Evolutionary conservation across 2,888 invertebrate species (phyloP).

Genomic region (Oithona nana): DNA sequence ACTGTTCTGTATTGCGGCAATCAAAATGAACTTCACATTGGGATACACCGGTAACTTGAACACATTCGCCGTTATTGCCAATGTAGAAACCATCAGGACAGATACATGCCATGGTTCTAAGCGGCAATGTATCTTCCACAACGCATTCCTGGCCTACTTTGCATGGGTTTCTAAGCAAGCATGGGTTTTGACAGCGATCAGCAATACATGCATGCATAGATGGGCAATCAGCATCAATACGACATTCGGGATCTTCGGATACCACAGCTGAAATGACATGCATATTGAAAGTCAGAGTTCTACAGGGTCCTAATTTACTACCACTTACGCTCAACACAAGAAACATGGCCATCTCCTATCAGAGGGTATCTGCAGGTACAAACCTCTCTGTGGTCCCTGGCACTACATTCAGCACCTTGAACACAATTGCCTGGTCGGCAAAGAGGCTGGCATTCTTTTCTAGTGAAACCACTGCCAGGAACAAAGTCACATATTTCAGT

Average conservation of each 20-base stretch:
- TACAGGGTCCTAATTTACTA: neutral
- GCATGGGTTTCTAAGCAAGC: conserved; percentile 33
- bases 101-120: conserved; percentile 42
- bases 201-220: conserved; percentile 24
- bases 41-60: conserved; percentile 25
- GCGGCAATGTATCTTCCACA: conserved; percentile 22
- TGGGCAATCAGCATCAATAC: conserved; percentile 22
- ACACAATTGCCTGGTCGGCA: neutral
- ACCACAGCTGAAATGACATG: neutral
- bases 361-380: neutral
- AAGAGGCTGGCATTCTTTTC: conserved; percentile 33
- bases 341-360: conserved; percentile 2
- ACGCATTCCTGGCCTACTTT: conserved; percentile 21
- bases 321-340: neutral
- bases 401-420: neutral
- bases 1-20: neutral
- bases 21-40: conserved; percentile 16
- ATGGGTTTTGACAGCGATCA: conserved; percentile 51
- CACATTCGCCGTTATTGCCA: conserved; percentile 21
- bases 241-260: conserved; percentile 27
- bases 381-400: neutral
- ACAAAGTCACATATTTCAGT: conserved; percentile 54
- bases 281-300: neutral
- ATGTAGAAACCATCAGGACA: conserved; percentile 52
- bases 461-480: conserved; percentile 24